A percentile compares a stretch with the other conserved stretches of the same genome.
These are phyloP conservation scores for Leptarthrus brevirostris DNA, from an alignment of 2,888 invertebrate genomes.

Conservation along the genomic window DNA sequence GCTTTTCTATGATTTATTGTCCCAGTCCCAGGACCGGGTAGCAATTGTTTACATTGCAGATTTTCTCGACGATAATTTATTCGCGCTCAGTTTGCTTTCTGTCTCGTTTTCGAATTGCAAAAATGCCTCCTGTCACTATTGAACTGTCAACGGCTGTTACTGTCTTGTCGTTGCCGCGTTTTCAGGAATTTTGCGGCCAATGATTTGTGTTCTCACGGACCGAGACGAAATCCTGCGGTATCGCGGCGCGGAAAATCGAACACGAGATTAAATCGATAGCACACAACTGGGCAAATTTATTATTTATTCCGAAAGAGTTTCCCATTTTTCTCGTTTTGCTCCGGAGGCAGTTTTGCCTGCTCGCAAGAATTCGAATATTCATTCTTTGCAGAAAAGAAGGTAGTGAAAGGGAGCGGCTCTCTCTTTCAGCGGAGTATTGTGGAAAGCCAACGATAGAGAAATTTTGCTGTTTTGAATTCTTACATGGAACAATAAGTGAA, in stretches of 20 bases:
- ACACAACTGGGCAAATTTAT: conserved; percentile 1
- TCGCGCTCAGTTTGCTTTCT: conserved; percentile 12
- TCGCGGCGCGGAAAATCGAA: conserved; percentile 14
- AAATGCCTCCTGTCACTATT: conserved; percentile 20
- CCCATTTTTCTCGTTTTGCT: neutral
- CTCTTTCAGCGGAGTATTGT: too few species aligned
- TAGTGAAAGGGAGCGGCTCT: neutral
- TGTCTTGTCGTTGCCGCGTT: neutral
- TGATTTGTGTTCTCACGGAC: conserved; percentile 35
- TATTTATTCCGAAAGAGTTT: neutral
- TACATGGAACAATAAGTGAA: too few species aligned
- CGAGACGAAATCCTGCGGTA: conserved; percentile 12
- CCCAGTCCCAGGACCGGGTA: neutral
- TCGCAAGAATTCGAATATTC: too few species aligned
- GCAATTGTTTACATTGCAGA: conserved; percentile 32
- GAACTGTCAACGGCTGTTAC: conserved; percentile 27
- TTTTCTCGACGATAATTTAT: conserved; percentile 28
- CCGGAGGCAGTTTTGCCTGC: too few species aligned
- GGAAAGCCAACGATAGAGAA: too few species aligned
- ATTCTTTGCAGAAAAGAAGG: neutral
- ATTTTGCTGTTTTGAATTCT: too few species aligned
- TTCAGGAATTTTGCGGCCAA: neutral
- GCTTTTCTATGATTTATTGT: neutral
- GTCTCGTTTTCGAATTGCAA: neutral
- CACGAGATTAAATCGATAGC: conserved; percentile 14